Percentiles rank a stretch among this genome's conserved stretches.
Evolutionary conservation across 2,113 vertebrate species (phyloP).

Genomic region (Cottus gobio): DNA sequence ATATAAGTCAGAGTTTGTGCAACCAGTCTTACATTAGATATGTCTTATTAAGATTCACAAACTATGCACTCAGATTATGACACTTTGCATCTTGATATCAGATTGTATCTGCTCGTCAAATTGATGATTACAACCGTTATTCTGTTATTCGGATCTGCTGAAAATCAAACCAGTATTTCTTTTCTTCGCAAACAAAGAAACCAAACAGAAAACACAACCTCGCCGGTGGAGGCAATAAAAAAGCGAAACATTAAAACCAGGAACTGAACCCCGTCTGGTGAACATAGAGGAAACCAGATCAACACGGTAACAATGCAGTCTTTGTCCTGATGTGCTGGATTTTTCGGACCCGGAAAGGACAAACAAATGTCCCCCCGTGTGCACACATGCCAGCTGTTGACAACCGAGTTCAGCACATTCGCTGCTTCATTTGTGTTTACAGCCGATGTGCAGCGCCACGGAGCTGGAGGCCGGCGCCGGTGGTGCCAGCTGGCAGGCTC

Average conservation of each 20-base stretch:
- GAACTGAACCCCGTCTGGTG: not conserved
- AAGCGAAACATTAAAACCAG: constrained; percentile 18
- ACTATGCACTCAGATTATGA: not conserved
- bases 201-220: not conserved
- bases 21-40: too few species aligned
- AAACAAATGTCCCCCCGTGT: constrained; percentile 48
- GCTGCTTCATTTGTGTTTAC: constrained; percentile 59
- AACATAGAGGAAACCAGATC: constrained; percentile 14
- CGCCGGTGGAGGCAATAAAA: not conserved
- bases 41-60: not conserved
- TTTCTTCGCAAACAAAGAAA: not conserved
- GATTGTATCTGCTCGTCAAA: too few species aligned
- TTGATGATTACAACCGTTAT: too few species aligned
- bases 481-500: constrained; percentile 27
- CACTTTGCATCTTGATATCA: too few species aligned
- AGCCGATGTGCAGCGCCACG: constrained; percentile 15
- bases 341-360: constrained; percentile 49
- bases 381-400: constrained; percentile 35
- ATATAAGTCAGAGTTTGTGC: too few species aligned
- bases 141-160: too few species aligned
- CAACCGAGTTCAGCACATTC: constrained; percentile 61
- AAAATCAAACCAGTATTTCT: not conserved
- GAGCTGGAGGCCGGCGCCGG: not conserved
- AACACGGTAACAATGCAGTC: constrained; percentile 45
- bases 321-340: constrained; percentile 50